phyloP scores from a whole-genome alignment of 2,113 vertebrate species.

The Corythoichthys intestinalis region DNA sequence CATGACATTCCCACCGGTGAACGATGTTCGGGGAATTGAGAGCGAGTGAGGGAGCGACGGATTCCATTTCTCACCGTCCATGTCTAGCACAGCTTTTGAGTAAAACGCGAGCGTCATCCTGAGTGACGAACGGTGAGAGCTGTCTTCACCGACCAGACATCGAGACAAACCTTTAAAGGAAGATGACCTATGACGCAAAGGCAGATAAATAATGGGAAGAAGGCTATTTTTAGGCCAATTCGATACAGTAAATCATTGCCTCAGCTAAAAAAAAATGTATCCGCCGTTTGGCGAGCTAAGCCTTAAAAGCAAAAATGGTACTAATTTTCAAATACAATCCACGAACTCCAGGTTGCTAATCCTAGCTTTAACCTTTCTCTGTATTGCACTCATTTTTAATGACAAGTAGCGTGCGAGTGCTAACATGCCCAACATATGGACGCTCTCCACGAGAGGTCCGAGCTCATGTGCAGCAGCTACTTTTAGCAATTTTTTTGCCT shows the following conservation, averaged over 20 bases:
- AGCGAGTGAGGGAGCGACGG: conserved; percentile 1
- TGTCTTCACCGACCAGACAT: conserved; percentile 29
- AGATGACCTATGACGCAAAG: background rate
- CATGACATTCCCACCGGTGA: conserved; percentile 13
- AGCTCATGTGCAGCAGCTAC: conserved; percentile 34
- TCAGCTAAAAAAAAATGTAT: background rate
- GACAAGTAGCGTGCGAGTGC: background rate
- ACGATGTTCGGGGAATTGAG: conserved; percentile 15
- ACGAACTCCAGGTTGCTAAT: background rate
- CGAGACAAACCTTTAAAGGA: conserved; percentile 17
- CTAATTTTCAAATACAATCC: background rate
- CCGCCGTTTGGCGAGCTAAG: background rate
- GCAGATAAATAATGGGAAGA: background rate
- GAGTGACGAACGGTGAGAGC: conserved; percentile 30
- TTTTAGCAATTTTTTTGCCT: conserved; percentile 10
- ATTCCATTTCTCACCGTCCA: conserved; percentile 34
- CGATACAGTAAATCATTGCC: background rate
- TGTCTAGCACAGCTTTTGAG: conserved; percentile 36
- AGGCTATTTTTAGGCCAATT: background rate
- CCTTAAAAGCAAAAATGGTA: background rate
- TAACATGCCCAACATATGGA: conserved; percentile 36
- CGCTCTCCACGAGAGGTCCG: conserved; percentile 19
- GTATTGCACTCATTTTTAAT: conserved; percentile 3
- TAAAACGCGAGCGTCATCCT: conserved; percentile 15
- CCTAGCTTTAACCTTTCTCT: background rate